Evolutionary conservation across 2,113 vertebrate genomes (phyloP).

Genomic region (Picathartes gymnocephalus): DNA sequence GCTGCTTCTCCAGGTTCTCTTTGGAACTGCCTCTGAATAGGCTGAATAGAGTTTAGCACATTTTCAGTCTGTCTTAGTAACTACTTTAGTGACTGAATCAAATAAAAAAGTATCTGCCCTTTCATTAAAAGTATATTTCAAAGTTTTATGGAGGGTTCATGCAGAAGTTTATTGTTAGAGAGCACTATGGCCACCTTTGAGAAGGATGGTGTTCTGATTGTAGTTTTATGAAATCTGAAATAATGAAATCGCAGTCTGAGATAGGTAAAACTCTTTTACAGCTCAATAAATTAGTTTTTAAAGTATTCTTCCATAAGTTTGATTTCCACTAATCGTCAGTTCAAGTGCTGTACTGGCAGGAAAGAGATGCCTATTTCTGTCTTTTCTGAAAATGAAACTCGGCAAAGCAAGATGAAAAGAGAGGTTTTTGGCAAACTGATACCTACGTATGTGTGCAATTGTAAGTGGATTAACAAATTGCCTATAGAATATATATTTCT

Average conservation of each 20-base stretch:
- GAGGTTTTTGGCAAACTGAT: slow-evolving; percentile 4
- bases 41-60: background rate
- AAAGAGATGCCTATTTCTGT: background rate
- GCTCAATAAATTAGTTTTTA: slow-evolving; percentile 38
- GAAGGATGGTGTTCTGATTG: background rate
- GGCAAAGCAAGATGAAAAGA: background rate
- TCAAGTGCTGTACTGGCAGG: slow-evolving; percentile 6
- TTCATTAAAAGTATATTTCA: background rate
- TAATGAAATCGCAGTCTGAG: background rate
- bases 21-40: background rate
- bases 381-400: background rate
- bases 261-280: slow-evolving; percentile 18
- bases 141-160: background rate
- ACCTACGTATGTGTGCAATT: background rate
- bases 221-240: background rate
- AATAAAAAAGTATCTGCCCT: background rate
- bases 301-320: slow-evolving; percentile 35
- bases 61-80: background rate
- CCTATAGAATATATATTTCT: background rate
- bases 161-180: background rate
- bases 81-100: background rate
- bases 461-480: slow-evolving; percentile 20
- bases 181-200: background rate
- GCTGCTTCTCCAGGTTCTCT: background rate
- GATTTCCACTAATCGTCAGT: slow-evolving; percentile 11